A percentile compares a stretch with the other conserved stretches of the same genome.
Conservation (phyloP, 2,888 invertebrate species). For the Parnassius mnemosyne region DNA sequence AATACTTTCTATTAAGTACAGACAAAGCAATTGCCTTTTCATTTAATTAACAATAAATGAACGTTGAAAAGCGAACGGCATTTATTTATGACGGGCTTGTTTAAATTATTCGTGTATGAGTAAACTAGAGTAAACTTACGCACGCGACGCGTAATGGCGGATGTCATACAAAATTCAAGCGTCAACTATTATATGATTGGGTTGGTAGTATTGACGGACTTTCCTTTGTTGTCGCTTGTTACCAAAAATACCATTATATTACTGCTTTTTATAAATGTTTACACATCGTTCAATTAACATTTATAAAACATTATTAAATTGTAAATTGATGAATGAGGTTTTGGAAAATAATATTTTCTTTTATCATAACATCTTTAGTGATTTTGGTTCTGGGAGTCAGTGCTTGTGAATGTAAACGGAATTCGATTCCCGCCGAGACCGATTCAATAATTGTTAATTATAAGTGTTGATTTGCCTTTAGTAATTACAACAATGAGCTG, state of each 20-base stretch:
- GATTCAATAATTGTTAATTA: too few species aligned
- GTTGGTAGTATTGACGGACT: conserved; percentile 13
- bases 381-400: too few species aligned
- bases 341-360: too few species aligned
- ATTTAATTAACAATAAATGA: conserved; percentile 7
- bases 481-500: too few species aligned
- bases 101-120: conserved; percentile 32
- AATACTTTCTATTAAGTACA: too few species aligned
- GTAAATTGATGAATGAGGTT: too few species aligned
- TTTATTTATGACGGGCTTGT: conserved; percentile 54
- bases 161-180: conserved; percentile 24
- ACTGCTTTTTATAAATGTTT: not conserved
- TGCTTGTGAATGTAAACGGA: too few species aligned
- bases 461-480: too few species aligned
- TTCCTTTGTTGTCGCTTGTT: conserved; percentile 18
- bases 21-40: not conserved
- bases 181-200: conserved; percentile 22
- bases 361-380: too few species aligned
- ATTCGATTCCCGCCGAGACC: too few species aligned
- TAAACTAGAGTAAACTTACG: conserved; percentile 16
- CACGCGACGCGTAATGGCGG: conserved; percentile 20
- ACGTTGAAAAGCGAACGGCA: conserved; percentile 52
- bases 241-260: conserved; percentile 12
- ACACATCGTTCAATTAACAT: too few species aligned
- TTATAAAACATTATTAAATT: too few species aligned